These are phyloP conservation scores for Psylliodes chrysocephalus DNA, from an alignment of 2,888 invertebrate species.

Conservation along the genomic window DNA sequence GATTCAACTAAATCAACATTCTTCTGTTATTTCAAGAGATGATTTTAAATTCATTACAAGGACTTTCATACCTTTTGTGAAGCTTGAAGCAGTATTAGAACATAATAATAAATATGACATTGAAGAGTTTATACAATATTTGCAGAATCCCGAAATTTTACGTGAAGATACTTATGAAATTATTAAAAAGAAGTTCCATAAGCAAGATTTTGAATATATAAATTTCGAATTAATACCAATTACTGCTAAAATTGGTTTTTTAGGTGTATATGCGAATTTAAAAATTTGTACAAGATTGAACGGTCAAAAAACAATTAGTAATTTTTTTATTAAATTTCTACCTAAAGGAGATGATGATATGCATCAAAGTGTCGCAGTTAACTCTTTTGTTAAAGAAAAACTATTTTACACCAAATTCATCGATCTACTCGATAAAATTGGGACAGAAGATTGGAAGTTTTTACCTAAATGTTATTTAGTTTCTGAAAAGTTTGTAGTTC, in stretches of 20 bases:
- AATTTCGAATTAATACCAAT: not conserved
- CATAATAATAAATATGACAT: not conserved
- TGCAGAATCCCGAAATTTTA: not conserved
- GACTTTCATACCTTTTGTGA: not conserved
- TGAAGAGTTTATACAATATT: constrained; percentile 1
- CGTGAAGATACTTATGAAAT: constrained; percentile 1
- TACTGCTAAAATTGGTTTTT: not conserved
- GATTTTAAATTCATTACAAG: not conserved
- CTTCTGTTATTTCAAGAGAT: not conserved
- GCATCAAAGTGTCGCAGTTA: not conserved
- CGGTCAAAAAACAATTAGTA: not conserved
- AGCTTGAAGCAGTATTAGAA: not conserved
- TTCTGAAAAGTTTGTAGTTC: not conserved
- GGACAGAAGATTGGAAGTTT: not conserved
- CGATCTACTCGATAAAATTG: not conserved
- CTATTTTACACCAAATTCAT: not conserved
- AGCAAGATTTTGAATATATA: not conserved
- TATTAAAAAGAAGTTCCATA: not conserved
- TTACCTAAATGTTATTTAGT: not conserved
- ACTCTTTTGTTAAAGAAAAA: not conserved
- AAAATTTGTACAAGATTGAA: not conserved
- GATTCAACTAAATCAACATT: not conserved
- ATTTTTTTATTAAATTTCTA: not conserved
- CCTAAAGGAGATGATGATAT: not conserved
- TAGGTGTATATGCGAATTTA: not conserved